These are phyloP conservation scores for Dufourea novaeangliae DNA, from an alignment of 1,140 invertebrate genomes.

Conservation along the genomic window DNA sequence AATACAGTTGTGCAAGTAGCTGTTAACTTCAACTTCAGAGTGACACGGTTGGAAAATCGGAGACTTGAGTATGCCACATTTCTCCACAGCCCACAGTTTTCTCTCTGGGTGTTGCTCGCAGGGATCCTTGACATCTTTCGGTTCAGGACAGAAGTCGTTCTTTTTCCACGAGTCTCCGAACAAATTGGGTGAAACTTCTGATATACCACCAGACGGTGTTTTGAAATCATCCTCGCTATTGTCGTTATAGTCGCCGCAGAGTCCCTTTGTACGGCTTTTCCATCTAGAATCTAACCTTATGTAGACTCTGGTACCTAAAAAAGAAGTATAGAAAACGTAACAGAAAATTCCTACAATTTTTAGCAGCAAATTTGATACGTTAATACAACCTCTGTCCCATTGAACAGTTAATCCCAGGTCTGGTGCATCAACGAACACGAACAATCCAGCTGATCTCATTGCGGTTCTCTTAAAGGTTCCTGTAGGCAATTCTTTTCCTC, in stretches of 20 bases:
- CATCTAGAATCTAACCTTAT: slow-evolving; percentile 88
- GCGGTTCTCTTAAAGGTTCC: slow-evolving; percentile 78
- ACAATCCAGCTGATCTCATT: slow-evolving; percentile 86
- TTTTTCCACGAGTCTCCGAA: slow-evolving; percentile 95
- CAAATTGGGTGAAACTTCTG: slow-evolving; percentile 86
- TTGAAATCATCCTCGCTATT: slow-evolving; percentile 92
- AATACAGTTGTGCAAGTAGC: slow-evolving; percentile 87
- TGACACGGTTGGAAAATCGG: slow-evolving; percentile 89
- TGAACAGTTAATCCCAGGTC: slow-evolving; percentile 90
- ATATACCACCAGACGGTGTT: slow-evolving; percentile 88
- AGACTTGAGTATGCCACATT: slow-evolving; percentile 89
- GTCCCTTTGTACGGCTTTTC: slow-evolving; percentile 89
- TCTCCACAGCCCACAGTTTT: slow-evolving; percentile 88
- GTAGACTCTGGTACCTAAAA: slow-evolving; percentile 88
- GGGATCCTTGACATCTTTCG: slow-evolving; percentile 83
- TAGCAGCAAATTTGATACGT: not conserved
- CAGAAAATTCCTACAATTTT: not conserved
- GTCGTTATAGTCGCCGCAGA: slow-evolving; percentile 95
- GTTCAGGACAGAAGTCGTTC: slow-evolving; percentile 87
- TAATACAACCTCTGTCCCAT: slow-evolving; percentile 87
- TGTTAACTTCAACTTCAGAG: slow-evolving; percentile 87
- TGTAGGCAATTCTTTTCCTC: slow-evolving; percentile 76
- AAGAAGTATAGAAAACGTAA: not conserved
- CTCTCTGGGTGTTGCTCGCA: slow-evolving; percentile 89
- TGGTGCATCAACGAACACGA: slow-evolving; percentile 90